Percentiles rank a stretch among this genome's conserved stretches.
phyloP scores from a whole-genome alignment of 2,888 invertebrate genomes.

The Bugula neritina region DNA sequence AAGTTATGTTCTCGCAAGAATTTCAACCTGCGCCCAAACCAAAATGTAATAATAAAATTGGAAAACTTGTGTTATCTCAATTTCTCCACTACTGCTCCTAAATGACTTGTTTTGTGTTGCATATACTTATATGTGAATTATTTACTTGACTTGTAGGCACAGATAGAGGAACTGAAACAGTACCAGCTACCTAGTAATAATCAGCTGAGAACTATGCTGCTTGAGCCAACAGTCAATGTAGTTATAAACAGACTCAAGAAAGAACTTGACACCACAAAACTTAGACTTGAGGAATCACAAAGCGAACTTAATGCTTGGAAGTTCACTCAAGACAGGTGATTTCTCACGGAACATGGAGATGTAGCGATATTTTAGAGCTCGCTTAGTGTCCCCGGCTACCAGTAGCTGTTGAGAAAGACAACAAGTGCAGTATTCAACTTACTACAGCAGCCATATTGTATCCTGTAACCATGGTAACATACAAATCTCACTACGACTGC shows the following conservation, averaged over 20 bases:
- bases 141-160: conserved; percentile 67
- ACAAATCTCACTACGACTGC: too few species aligned
- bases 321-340: conserved; percentile 89
- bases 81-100: too few species aligned
- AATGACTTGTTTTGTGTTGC: too few species aligned
- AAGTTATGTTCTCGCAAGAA: too few species aligned
- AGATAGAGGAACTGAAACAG: conserved; percentile 86
- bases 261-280: conserved; percentile 80
- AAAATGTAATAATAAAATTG: too few species aligned
- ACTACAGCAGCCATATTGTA: too few species aligned
- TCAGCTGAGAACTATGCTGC: conserved; percentile 71
- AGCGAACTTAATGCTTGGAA: conserved; percentile 98
- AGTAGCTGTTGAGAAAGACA: too few species aligned
- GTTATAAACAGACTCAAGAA: conserved; percentile 82
- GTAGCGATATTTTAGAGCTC: not conserved
- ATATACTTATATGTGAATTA: too few species aligned
- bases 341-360: conserved; percentile 29
- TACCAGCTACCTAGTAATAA: conserved; percentile 73
- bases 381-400: too few species aligned
- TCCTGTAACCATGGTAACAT: conserved; percentile 1
- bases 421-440: too few species aligned
- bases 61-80: too few species aligned
- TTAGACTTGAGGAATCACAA: conserved; percentile 89
- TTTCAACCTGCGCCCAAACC: too few species aligned
- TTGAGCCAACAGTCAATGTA: conserved; percentile 93